phyloP scores from a whole-genome alignment of 2,888 invertebrate genomes.

The Mactromeris polynyma region DNA sequence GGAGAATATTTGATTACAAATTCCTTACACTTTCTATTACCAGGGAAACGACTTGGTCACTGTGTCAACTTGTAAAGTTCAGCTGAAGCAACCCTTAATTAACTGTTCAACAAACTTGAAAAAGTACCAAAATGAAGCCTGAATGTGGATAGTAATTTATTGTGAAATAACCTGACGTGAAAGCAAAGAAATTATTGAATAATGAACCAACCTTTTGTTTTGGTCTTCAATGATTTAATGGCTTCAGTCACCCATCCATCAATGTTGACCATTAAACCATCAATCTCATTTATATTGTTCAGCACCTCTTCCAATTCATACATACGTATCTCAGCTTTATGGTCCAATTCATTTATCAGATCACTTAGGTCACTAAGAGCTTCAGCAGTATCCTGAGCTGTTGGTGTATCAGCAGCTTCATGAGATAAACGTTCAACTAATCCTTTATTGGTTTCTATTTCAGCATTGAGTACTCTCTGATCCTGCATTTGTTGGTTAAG shows the following conservation, averaged over 20 bases:
- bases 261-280: constrained; percentile 76
- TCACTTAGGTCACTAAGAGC: constrained; percentile 72
- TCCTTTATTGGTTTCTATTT: constrained; percentile 81
- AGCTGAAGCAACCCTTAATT: no score
- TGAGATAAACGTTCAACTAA: constrained; percentile 79
- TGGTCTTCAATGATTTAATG: constrained; percentile 80
- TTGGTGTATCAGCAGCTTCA: constrained; percentile 76
- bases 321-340: constrained; percentile 75
- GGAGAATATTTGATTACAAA: no score
- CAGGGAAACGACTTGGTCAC: no score
- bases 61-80: no score
- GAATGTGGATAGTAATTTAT: no score
- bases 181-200: not conserved
- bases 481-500: constrained; percentile 96
- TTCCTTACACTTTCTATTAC: no score
- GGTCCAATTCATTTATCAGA: constrained; percentile 74
- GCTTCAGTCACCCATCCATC: constrained; percentile 84
- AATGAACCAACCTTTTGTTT: constrained; percentile 69
- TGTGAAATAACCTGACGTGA: not conserved
- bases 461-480: constrained; percentile 90
- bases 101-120: no score
- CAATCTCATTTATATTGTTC: constrained; percentile 75
- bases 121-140: no score
- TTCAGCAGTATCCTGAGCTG: constrained; percentile 75
- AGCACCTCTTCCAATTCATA: constrained; percentile 79